These are phyloP conservation scores for Cardinalis cardinalis DNA, from an alignment of 2,113 vertebrate genomes.

Conservation along the genomic window DNA sequence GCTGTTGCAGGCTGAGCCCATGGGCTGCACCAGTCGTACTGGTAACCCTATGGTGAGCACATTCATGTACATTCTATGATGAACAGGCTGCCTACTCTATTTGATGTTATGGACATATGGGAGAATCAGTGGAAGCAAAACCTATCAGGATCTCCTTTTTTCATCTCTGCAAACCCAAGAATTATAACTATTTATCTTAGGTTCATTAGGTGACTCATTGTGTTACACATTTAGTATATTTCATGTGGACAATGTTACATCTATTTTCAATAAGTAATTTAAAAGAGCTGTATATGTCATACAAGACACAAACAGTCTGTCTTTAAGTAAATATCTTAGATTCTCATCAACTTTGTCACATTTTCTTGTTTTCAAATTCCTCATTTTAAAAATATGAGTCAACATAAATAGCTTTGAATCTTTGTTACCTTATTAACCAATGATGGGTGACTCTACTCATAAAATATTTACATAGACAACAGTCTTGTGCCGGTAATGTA, in stretches of 20 bases:
- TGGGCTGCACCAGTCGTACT: not conserved
- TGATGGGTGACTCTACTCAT: not conserved
- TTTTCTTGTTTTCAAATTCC: slow-evolving; percentile 33
- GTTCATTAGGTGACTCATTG: not conserved
- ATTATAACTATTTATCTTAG: not conserved
- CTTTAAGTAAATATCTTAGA: not conserved
- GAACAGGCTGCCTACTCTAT: not conserved
- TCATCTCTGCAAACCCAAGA: not conserved
- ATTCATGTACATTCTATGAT: not conserved
- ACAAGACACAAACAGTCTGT: not conserved
- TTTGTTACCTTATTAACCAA: slow-evolving; percentile 47
- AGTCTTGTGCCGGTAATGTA: slow-evolving; percentile 20
- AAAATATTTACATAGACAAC: slow-evolving; percentile 47
- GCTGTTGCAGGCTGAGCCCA: not conserved
- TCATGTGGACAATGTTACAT: not conserved
- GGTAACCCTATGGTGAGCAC: not conserved
- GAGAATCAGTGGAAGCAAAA: not conserved
- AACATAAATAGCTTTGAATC: slow-evolving; percentile 28
- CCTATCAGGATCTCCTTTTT: not conserved
- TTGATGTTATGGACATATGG: not conserved
- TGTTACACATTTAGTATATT: not conserved
- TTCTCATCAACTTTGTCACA: not conserved
- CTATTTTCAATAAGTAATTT: not conserved
- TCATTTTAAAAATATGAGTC: slow-evolving; percentile 28
- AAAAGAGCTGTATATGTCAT: not conserved